Base-by-base conservation (phyloP, 2,888 invertebrate species). In the Teleogryllus oceanicus region DNA sequence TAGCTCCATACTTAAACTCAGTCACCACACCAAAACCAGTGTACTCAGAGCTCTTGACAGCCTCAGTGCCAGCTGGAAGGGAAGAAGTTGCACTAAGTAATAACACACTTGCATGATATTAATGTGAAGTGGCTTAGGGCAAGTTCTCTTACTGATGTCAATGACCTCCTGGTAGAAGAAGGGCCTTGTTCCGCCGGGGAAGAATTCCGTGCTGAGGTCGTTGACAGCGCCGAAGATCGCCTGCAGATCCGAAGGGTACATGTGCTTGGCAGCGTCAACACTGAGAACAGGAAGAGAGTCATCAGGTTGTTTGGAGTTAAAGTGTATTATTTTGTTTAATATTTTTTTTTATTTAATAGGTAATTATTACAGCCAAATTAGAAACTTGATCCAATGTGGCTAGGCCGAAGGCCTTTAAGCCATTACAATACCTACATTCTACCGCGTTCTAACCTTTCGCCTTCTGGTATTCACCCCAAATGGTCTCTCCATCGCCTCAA, bases 101-200 rank as follows among this genome's bases (percentile, higher is more conserved):
- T 37, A 37, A 37, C 5, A 8, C 37, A 1, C 37, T 1, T 37
- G 1, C 37, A 37, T 8, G 37, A 37, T 8, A 37, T 8, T 5
- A 37, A 37, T 8, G 37, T 5, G 37, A 37, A 37, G 37, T 8
- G 18, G 50, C 82, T 37, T 1, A 37, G 8, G 0, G 5, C 37
- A 37, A 37, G 0, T 5, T 37, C 37, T 8, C 79, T 80, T 81
- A 82, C 90, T 92, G n/a, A 92, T 88, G 84, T 94, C 94, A 82
- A 94, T 94, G 16, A 95, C 94, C 87, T 94, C 94, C 85, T 94
- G 94, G 85, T 88, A 92, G 84, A 94, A 90, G 85, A 92, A 94
- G 0, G 95, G 92, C 12, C 91, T 89, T 1, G 83, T 78, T 10
- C 84, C 84, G 13, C 74, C 11, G 74, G 18, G 18, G 12, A 74